These are phyloP conservation scores for Pampusana beccarii DNA, from an alignment of 2,113 vertebrate genomes.

Conservation along the genomic window DNA sequence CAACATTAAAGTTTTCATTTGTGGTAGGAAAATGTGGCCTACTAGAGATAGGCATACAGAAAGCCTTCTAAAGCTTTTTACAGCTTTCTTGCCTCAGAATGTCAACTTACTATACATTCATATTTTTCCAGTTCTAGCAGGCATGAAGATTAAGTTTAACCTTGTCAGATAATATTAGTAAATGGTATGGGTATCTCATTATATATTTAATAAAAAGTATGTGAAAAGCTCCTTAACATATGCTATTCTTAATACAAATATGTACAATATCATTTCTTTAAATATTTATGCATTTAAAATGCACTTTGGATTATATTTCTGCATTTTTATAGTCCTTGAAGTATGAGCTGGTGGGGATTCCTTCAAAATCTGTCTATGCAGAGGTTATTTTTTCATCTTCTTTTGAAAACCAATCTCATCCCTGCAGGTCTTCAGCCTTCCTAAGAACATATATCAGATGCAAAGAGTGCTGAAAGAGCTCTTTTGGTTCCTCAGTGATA, in stretches of 20 bases:
- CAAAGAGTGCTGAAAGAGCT: slow-evolving; percentile 50
- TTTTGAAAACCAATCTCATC: slow-evolving; percentile 60
- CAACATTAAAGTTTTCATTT: slow-evolving; percentile 85
- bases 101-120: slow-evolving; percentile 39
- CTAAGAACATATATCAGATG: slow-evolving; percentile 54
- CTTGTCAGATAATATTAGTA: slow-evolving; percentile 63
- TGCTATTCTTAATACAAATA: slow-evolving; percentile 16
- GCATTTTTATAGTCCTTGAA: slow-evolving; percentile 43
- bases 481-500: slow-evolving; percentile 30
- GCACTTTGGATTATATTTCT: slow-evolving; percentile 28
- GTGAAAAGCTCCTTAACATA: slow-evolving; percentile 45
- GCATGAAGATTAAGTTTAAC: slow-evolving; percentile 66
- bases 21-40: slow-evolving; percentile 83
- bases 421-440: slow-evolving; percentile 44
- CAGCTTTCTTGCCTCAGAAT: slow-evolving; percentile 68
- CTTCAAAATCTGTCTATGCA: slow-evolving; percentile 26
- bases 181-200: slow-evolving; percentile 47
- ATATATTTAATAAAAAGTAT: slow-evolving; percentile 23
- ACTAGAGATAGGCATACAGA: slow-evolving; percentile 81
- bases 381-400: slow-evolving; percentile 39
- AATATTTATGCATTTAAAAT: slow-evolving; percentile 54
- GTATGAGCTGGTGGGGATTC: slow-evolving; percentile 27
- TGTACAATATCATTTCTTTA: slow-evolving; percentile 45
- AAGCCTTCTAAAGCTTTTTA: slow-evolving; percentile 63
- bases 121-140: slow-evolving; percentile 47